Evolutionary conservation across 2,888 invertebrate species (phyloP).

Genomic region (Epistrophe eligans): DNA sequence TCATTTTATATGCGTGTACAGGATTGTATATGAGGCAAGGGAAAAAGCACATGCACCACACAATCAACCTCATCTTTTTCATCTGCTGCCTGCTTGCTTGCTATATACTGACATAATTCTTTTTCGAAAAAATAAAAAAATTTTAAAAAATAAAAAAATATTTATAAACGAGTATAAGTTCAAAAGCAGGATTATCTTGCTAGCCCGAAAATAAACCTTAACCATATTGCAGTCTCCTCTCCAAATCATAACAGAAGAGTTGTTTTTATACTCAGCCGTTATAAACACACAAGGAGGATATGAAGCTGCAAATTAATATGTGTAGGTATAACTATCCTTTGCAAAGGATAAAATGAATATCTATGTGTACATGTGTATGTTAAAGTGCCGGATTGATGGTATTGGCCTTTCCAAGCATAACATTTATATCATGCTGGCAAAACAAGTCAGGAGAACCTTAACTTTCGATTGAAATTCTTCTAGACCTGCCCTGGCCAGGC

Average conservation of each 20-base stretch:
- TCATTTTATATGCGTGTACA: no score
- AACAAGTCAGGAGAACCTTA: conserved; percentile 29
- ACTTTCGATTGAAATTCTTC: conserved; percentile 49
- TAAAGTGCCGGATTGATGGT: no score
- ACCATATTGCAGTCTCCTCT: conserved; percentile 56
- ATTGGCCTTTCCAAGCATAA: conserved; percentile 34
- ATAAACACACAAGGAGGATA: conserved; percentile 60
- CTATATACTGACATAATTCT: conserved; percentile 36
- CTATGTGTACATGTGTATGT: no score
- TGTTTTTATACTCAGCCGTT: conserved; percentile 35
- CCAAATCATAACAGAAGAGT: background rate
- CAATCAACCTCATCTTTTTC: conserved; percentile 46
- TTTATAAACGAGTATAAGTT: conserved; percentile 15
- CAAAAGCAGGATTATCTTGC: conserved; percentile 67
- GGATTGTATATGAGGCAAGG: background rate
- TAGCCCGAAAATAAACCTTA: conserved; percentile 64
- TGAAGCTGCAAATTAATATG: conserved; percentile 69
- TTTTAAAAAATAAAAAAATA: background rate
- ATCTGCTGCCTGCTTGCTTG: conserved; percentile 21
- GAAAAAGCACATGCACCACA: background rate
- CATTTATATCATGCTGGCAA: conserved; percentile 23
- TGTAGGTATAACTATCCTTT: conserved; percentile 21
- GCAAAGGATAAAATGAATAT: conserved; percentile 59
- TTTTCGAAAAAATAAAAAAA: background rate
- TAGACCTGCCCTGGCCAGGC: background rate